A percentile compares a stretch with the other conserved stretches of the same genome.
Evolutionary conservation across 2,888 invertebrate genomes (phyloP).

Genomic region (Macropis europaea): DNA sequence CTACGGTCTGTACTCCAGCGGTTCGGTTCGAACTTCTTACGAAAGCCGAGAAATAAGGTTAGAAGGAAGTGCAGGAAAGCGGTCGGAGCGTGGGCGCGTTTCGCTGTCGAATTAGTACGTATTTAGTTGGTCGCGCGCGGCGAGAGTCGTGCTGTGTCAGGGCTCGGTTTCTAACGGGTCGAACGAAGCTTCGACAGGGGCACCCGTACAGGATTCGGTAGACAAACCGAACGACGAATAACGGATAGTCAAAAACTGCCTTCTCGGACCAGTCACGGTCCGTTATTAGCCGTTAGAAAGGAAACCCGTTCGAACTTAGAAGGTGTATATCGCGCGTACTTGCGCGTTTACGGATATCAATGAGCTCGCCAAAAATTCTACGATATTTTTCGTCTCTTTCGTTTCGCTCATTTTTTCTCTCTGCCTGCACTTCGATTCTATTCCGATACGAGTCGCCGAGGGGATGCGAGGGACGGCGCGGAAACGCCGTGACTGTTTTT

Average conservation of each 20-base stretch:
- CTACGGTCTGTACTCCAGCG: no score
- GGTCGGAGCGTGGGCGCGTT: no score
- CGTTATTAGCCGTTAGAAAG: conserved; percentile 76
- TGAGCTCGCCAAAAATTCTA: conserved; percentile 23
- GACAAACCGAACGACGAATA: conserved; percentile 65
- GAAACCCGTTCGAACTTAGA: conserved; percentile 71
- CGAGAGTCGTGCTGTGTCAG: background rate
- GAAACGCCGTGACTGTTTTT: no score
- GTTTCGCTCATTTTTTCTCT: background rate
- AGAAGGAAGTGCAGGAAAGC: no score
- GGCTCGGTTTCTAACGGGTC: conserved; percentile 67
- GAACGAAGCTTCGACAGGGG: conserved; percentile 27
- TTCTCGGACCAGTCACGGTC: conserved; percentile 45
- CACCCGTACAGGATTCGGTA: conserved; percentile 33
- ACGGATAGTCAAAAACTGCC: conserved; percentile 72
- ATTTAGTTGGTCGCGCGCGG: no score
- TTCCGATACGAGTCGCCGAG: no score
- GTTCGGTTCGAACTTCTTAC: no score
- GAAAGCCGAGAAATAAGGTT: no score
- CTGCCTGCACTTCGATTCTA: no score
- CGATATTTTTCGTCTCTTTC: background rate
- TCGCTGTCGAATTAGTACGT: no score
- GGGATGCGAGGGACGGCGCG: no score
- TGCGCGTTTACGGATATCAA: conserved; percentile 13
- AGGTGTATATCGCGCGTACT: conserved; percentile 23